Evolutionary conservation across 2,888 invertebrate species (phyloP), one percentile per base, ranked within the genome.

Genomic region (Cabera pusaria): DNA sequence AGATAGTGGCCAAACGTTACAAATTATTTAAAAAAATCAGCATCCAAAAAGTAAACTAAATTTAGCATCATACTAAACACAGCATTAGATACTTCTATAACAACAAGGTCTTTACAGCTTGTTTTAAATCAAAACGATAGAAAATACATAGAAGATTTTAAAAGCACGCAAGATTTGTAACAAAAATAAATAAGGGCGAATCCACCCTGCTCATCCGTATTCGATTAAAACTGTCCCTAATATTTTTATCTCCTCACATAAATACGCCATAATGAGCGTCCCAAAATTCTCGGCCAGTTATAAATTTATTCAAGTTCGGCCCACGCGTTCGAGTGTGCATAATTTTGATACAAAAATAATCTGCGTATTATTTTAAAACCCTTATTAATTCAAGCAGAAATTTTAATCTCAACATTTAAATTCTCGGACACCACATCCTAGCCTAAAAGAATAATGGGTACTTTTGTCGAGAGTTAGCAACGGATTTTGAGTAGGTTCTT

Each of bases 161-260:
- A n/a, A n/a, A n/a, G n/a, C n/a, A n/a, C n/a, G n/a, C n/a, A n/a
- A n/a, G n/a, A n/a, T n/a, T n/a, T n/a, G n/a, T n/a, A n/a, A n/a
- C n/a, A n/a, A n/a, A n/a, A n/a, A 49, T 49, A 53, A 49, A 40
- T 44, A 41, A 41, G 49, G 35, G 38, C 32, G 43, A 49, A 39
- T 46, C 52, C 45, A 64, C 69, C 67, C 60, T 74, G 77, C 72
- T 83, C 86, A 86, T 84, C 80, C 84, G 74, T 80, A 78, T 64
- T 66, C 86, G 87, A 87, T 87, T 84, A 82, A 79, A 74, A 77
- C 70, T 82, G 83, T 83, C 87, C 88, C 87, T 85, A 86, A 87
- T 86, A 88, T 87, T 88, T 87, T 88, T 88, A 88, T 88, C 87
- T 87, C 67, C 61, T 72, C 79, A 73, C 86, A 87, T 87, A 88